A percentile compares a stretch with the other conserved stretches of the same genome.
Conservation (phyloP, 2,888 invertebrate genomes). For the Tipula unca region DNA sequence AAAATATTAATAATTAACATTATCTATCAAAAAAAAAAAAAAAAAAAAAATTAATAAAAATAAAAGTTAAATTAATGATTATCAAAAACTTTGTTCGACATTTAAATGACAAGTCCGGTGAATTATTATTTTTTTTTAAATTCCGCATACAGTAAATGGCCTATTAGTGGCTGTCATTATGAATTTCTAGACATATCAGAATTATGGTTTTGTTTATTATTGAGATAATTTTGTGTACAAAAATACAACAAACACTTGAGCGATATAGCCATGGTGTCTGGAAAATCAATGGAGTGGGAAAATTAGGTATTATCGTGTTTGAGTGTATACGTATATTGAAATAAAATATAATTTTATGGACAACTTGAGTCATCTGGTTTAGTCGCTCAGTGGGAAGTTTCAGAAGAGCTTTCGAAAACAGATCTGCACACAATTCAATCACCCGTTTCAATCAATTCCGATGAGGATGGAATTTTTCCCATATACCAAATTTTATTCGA, state of each 20-base stretch:
- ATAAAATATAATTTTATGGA: too few relatives aligned
- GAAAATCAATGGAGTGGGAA: background rate
- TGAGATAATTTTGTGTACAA: background rate
- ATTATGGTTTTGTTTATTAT: background rate
- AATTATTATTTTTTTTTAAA: background rate
- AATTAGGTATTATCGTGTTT: background rate
- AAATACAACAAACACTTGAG: background rate
- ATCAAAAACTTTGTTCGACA: background rate
- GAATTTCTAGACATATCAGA: background rate
- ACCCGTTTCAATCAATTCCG: too few relatives aligned
- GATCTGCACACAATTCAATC: too few relatives aligned
- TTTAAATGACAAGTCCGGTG: background rate
- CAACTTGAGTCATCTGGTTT: too few relatives aligned
- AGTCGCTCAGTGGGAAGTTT: too few relatives aligned
- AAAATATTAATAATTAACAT: background rate
- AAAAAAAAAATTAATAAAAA: too few relatives aligned
- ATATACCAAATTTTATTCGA: too few relatives aligned
- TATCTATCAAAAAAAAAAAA: background rate
- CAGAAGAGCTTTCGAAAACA: too few relatives aligned
- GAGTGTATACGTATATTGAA: too few relatives aligned
- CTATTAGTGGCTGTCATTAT: background rate
- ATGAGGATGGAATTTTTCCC: too few relatives aligned
- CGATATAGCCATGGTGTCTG: background rate
- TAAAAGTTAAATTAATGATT: background rate
- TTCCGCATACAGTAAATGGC: background rate